Base-by-base conservation (phyloP, 1,140 invertebrate species). In the Drosophila elegans region DNA sequence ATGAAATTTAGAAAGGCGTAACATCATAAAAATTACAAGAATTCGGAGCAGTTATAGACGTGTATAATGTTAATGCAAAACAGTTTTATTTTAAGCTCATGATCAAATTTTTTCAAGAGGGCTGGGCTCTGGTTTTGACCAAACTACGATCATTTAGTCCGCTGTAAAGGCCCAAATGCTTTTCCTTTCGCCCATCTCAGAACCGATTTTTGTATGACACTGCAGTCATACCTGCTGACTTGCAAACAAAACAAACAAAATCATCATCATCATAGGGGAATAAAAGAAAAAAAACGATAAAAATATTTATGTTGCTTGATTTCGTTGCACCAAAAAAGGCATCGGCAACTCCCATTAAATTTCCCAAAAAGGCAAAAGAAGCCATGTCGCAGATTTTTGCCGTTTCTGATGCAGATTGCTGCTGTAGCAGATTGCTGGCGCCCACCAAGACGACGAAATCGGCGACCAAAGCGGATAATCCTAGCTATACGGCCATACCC, bases 311-410 rank as follows among this genome's bases (percentile, higher is more conserved):
- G 84, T 89, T 78, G 62, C 75, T 89, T 89, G 85, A 84, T 89
- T 89, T 89, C 59, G 80, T 62, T 89, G 84, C 71, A 84, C 84
- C 84, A 89, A 89, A 89, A 84, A 89, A 89, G 84, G 84, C 84
- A 89, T 89, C 80, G 84, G 80, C 84, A 89, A 89, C 84, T 89
- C 84, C 84, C 84, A 89, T 89, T 89, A 89, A 89, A 84, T 59
- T 60, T 78, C 84, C 84, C 80, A 84, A 89, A 84, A 89, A 89
- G 84, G 84, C 74, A 83, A 89, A 89, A 78, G 79, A 61, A 62
- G 78, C 66, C 74, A 56, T 68, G 71, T 57, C 64, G 75, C 69
- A 48, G 52, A 66, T 49, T 75, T 56, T 45, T 78, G 72, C 29
- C 69, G 42, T 75, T 64, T 55, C 56, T 82, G 77, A 72, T 62